A percentile compares a stretch with the other conserved stretches of the same genome.
phyloP scores from a whole-genome alignment of 2,113 vertebrate species.

The Erinaceus europaeus region DNA sequence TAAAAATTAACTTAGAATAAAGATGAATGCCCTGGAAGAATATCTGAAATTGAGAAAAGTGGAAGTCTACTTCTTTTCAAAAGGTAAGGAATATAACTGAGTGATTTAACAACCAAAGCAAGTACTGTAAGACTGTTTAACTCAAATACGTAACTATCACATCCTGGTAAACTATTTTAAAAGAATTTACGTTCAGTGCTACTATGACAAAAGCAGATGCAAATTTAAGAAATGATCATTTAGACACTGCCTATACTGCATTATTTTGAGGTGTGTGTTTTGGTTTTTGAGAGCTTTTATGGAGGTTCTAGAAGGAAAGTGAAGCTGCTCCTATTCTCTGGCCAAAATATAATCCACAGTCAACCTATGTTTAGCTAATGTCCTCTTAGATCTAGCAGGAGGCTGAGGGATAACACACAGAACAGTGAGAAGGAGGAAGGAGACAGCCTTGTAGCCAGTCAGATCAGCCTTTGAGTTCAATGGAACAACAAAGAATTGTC shows the following conservation, averaged over 20 bases:
- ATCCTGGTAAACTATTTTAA: background rate
- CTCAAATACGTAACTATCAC: background rate
- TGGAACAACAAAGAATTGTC: too few relatives aligned
- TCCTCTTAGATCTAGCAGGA: too few relatives aligned
- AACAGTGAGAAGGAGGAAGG: too few relatives aligned
- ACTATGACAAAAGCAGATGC: background rate
- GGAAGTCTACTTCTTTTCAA: background rate
- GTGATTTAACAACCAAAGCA: background rate
- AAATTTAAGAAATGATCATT: background rate
- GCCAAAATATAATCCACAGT: too few relatives aligned
- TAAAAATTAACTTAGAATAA: too few relatives aligned
- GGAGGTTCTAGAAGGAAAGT: too few relatives aligned
- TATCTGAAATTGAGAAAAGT: constrained; percentile 25
- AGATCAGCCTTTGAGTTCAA: too few relatives aligned
- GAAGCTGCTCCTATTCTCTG: too few relatives aligned
- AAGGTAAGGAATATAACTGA: constrained; percentile 20
- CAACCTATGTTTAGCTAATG: too few relatives aligned
- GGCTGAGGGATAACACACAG: too few relatives aligned
- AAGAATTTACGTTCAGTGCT: background rate
- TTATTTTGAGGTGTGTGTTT: background rate
- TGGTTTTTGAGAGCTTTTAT: background rate
- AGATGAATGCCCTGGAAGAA: background rate
- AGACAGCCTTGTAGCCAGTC: too few relatives aligned
- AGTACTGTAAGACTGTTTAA: background rate
- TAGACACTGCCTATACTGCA: background rate